phyloP scores from a whole-genome alignment of 37 sponge, comb jelly and placozoan genomes.

The Diacarnus erythraeanus region DNA sequence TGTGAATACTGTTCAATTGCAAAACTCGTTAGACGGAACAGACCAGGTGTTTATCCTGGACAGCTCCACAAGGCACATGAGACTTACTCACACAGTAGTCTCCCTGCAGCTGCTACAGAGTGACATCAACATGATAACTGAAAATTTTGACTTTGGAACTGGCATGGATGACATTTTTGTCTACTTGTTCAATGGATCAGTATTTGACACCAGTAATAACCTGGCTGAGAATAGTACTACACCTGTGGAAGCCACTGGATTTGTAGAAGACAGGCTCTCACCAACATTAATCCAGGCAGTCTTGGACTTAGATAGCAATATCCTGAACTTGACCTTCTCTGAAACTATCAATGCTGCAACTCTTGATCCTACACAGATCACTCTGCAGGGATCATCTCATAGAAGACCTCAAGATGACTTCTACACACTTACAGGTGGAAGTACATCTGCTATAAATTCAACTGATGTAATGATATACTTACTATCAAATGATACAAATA shows the following conservation, averaged over 20 bases:
- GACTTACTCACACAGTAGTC: conserved; percentile 35
- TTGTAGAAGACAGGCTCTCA: conserved; percentile 29
- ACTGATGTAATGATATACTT: conserved; percentile 45
- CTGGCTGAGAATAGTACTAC: conserved; percentile 8
- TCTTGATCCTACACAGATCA: conserved; percentile 61
- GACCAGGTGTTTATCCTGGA: conserved; percentile 28
- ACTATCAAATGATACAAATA: conserved; percentile 43
- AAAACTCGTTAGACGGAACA: conserved; percentile 20
- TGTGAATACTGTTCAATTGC: conserved; percentile 37
- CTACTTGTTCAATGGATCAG: conserved; percentile 23
- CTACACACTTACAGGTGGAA: conserved; percentile 60
- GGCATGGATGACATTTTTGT: conserved; percentile 43
- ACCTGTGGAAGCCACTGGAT: conserved; percentile 27
- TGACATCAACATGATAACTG: conserved; percentile 74
- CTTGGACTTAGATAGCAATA: conserved; percentile 56
- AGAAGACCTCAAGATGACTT: not conserved
- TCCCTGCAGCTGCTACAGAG: conserved; percentile 36
- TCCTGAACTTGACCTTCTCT: conserved; percentile 65
- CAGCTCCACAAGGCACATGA: conserved; percentile 8
- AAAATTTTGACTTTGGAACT: conserved; percentile 68
- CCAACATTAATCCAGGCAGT: conserved; percentile 39
- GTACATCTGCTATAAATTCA: conserved; percentile 24
- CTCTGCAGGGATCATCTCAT: conserved; percentile 47
- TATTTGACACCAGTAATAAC: conserved; percentile 47
- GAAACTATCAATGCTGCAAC: conserved; percentile 72